phyloP scores from a whole-genome alignment of 2,888 invertebrate species.

The Nemotelus nigrinus region DNA sequence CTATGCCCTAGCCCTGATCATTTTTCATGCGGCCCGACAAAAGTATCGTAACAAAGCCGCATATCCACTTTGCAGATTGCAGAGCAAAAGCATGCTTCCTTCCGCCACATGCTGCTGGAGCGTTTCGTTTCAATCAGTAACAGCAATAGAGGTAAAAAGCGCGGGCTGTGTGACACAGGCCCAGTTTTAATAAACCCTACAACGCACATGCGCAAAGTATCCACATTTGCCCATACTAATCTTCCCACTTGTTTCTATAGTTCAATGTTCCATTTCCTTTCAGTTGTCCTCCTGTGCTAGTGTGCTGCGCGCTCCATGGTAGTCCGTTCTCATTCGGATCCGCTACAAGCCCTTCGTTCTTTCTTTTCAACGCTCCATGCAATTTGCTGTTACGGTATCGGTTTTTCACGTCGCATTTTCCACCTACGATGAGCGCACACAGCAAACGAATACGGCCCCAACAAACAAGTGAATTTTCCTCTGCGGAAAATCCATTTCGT shows the following conservation, averaged over 20 bases:
- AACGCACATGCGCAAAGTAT: conserved; percentile 18
- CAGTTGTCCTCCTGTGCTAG: not conserved
- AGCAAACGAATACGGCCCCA: not conserved
- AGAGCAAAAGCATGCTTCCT: conserved; percentile 7
- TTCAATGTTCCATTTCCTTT: conserved; percentile 7
- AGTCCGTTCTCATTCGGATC: too few species aligned
- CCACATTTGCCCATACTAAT: not conserved
- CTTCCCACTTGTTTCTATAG: conserved; percentile 23
- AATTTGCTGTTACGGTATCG: conserved; percentile 21
- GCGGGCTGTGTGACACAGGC: too few species aligned
- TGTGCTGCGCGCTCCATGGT: too few species aligned
- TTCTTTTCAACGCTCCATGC: not conserved
- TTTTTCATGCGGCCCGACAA: not conserved
- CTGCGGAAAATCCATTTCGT: conserved; percentile 39
- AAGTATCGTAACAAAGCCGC: conserved; percentile 14
- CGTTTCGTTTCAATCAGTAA: too few species aligned
- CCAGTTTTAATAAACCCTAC: not conserved
- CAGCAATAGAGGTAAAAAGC: not conserved
- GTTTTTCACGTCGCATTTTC: conserved; percentile 38
- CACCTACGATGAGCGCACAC: not conserved
- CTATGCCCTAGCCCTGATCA: too few species aligned
- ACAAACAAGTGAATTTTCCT: conserved; percentile 30
- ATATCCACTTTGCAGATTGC: conserved; percentile 3
- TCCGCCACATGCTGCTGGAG: conserved; percentile 6
- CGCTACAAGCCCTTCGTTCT: too few species aligned